phyloP scores from a whole-genome alignment of 2,888 invertebrate genomes.

The Eilema caniola region DNA sequence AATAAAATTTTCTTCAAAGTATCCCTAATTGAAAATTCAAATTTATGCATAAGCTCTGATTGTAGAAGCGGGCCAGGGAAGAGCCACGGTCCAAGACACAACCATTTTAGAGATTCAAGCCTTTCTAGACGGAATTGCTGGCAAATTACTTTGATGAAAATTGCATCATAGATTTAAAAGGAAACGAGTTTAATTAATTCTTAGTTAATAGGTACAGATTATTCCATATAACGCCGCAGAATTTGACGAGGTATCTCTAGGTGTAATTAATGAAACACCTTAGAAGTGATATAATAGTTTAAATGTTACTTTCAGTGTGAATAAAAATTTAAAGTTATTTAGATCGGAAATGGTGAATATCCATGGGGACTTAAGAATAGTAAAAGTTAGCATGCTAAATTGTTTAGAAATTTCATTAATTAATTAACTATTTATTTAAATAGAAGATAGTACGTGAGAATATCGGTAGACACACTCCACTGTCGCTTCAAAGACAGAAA shows the following conservation, averaged over 20 bases:
- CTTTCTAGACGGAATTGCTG: slow-evolving; percentile 68
- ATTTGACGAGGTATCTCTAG: slow-evolving; percentile 6
- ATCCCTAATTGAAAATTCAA: slow-evolving; percentile 86
- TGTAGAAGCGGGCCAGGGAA: slow-evolving; percentile 70
- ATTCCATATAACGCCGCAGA: slow-evolving; percentile 22
- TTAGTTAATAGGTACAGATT: slow-evolving; percentile 56
- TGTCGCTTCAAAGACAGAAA: too few species aligned
- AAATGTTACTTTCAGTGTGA: neutral
- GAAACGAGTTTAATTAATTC: slow-evolving; percentile 67
- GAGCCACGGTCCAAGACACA: slow-evolving; percentile 65
- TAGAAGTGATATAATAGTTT: neutral
- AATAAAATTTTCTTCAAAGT: slow-evolving; percentile 86
- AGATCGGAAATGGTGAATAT: too few species aligned
- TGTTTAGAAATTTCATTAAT: too few species aligned
- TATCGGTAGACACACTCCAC: too few species aligned
- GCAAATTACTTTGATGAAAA: slow-evolving; percentile 78
- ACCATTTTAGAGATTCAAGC: slow-evolving; percentile 74
- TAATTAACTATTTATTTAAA: too few species aligned
- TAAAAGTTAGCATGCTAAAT: too few species aligned
- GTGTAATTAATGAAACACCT: slow-evolving; percentile 6
- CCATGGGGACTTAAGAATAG: too few species aligned
- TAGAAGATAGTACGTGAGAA: too few species aligned
- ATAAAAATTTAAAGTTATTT: too few species aligned
- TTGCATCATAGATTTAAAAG: slow-evolving; percentile 73
- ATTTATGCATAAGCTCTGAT: slow-evolving; percentile 87